Base-by-base conservation (phyloP, 2,113 vertebrate species). In the Elephantulus edwardii region DNA sequence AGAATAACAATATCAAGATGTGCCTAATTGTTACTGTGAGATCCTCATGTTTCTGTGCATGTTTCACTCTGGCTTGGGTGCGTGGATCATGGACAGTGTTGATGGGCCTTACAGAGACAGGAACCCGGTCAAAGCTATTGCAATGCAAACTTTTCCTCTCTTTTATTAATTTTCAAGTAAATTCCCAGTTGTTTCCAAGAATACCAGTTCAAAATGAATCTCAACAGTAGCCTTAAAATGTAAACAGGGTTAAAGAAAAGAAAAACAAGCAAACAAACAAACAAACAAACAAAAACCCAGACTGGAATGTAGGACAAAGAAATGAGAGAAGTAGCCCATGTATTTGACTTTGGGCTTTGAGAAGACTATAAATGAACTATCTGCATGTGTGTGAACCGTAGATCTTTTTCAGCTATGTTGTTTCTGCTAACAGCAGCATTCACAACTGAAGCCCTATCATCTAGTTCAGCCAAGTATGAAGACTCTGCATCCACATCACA, bases 161-260 rank as follows among this genome's bases (percentile, higher is more conserved):
- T 52, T 56, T 9, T 83, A 89, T 56, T 88, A 50, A 80, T 92
- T 89, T 85, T 24, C 24, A 30, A 70, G n/a, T 91, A 94, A 89
- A 58, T 8, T 87, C 24, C 7, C 26, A 90, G 44, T 86, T 64
- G 74, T 92, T 87, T 85, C n/a, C 20, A 30, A 71, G 40, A 95
- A 91, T 89, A 70, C 56, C 35, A 92, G 35, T 48, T 46, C 26
- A 75, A 89, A 88, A 35, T 64, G 24, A 91, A 79, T 87, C 82
- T 62, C 86, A 58, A 75, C 40, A 74, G 50, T 75, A 70, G 33
- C 6, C 30, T 64, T 86, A 48, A 76, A 48, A 5, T 89, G 22
- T 50, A 72, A 86, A 88, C 72, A 28, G 92, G 89, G 66, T 60
- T 83, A 90, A 93, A 94, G 35, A n/a, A 71, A 93, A 94, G n/a